A percentile compares a stretch with the other conserved stretches of the same genome.
Conservation (phyloP, 1,140 invertebrate genomes). For the Schlechtendalia chinensis region DNA sequence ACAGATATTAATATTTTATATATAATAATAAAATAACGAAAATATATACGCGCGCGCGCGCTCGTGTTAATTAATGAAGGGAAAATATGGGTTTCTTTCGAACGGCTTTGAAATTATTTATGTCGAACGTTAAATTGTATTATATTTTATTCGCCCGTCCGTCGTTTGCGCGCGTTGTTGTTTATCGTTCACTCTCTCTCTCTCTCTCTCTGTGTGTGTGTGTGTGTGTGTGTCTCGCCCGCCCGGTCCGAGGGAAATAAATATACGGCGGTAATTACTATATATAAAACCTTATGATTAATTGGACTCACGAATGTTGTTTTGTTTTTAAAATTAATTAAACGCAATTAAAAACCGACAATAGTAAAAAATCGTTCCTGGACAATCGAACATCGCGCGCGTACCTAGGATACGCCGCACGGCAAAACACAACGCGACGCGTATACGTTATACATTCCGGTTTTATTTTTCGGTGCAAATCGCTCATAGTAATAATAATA, state of each 20-base stretch:
- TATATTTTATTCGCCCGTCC: conserved; percentile 35
- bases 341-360: conserved; percentile 46
- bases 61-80: conserved; percentile 35
- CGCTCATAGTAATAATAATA: too few relatives aligned
- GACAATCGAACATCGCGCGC: conserved; percentile 16
- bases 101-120: conserved; percentile 31
- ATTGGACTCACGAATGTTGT: conserved; percentile 21
- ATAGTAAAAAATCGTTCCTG: conserved; percentile 12
- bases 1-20: not conserved
- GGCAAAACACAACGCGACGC: not conserved
- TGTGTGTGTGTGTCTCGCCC: too few relatives aligned
- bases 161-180: not conserved
- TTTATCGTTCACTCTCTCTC: too few relatives aligned
- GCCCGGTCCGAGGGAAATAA: not conserved
- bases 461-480: conserved; percentile 31
- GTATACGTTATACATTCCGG: conserved; percentile 15
- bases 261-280: conserved; percentile 18
- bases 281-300: conserved; percentile 10
- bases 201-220: too few relatives aligned
- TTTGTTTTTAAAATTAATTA: conserved; percentile 44
- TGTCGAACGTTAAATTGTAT: conserved; percentile 2
- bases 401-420: not conserved
- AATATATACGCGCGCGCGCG: too few relatives aligned
- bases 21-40: not conserved
- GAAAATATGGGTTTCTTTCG: conserved; percentile 14